Evolutionary conservation across 2,113 vertebrate genomes (phyloP).

Genomic region (Nematolebias whitei): DNA sequence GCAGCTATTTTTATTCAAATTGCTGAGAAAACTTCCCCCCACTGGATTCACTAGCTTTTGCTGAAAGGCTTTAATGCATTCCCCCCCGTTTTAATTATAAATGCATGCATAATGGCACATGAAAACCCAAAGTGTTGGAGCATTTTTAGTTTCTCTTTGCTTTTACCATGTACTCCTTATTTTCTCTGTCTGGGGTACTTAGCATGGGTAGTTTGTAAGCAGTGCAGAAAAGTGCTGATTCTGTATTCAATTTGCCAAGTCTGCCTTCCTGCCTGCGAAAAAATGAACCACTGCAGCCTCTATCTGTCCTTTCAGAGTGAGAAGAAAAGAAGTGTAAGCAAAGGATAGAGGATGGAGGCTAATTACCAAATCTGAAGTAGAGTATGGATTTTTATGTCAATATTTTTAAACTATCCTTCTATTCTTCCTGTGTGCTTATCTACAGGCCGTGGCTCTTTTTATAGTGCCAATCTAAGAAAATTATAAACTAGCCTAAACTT

Average conservation of each 20-base stretch:
- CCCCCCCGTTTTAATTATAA: neutral
- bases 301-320: slow-evolving; percentile 22
- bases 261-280: slow-evolving; percentile 46
- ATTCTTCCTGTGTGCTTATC: slow-evolving; percentile 10
- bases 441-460: neutral
- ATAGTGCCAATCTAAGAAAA: slow-evolving; percentile 9
- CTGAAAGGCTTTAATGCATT: neutral
- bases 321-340: slow-evolving; percentile 8
- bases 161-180: slow-evolving; percentile 14
- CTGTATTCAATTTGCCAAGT: slow-evolving; percentile 72
- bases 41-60: neutral
- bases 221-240: slow-evolving; percentile 70
- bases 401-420: slow-evolving; percentile 12
- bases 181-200: slow-evolving; percentile 51
- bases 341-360: slow-evolving; percentile 36
- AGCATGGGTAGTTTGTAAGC: slow-evolving; percentile 70
- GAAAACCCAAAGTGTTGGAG: slow-evolving; percentile 4
- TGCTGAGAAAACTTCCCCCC: neutral
- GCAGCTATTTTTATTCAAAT: neutral
- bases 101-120: slow-evolving; percentile 10
- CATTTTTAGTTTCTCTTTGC: slow-evolving; percentile 18
- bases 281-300: slow-evolving; percentile 36
- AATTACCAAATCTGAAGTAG: slow-evolving; percentile 40
- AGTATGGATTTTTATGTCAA: slow-evolving; percentile 16
- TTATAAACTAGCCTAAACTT: slow-evolving; percentile 13